Conservation (phyloP, 1,140 invertebrate genomes). For the Platyscapa corneri region DNA sequence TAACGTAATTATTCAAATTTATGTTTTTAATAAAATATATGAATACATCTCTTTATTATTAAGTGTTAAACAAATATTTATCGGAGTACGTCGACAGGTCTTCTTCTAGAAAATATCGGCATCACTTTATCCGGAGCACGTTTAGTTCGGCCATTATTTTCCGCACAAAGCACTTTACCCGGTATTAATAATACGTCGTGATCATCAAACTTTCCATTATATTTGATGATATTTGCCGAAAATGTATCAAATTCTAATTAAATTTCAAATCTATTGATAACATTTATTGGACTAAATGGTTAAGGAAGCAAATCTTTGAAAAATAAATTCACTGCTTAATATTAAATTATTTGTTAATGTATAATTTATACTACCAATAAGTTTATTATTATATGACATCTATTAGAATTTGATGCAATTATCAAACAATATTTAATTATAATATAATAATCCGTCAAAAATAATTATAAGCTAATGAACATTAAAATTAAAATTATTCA, state of each 20-base stretch:
- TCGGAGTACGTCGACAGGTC: background rate
- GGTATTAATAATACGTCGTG: constrained; percentile 9
- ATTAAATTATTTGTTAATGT: no score
- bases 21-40: background rate
- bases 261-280: background rate
- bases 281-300: background rate
- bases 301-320: background rate
- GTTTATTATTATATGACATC: background rate
- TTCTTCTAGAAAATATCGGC: background rate
- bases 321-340: background rate
- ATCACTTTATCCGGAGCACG: background rate
- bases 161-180: background rate
- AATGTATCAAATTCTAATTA: background rate
- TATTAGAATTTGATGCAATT: background rate
- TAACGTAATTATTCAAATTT: background rate
- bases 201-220: constrained; percentile 20
- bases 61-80: background rate
- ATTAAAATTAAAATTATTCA: background rate
- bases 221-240: background rate
- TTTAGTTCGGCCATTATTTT: background rate
- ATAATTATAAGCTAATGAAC: background rate
- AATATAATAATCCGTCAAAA: background rate
- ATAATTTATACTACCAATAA: background rate
- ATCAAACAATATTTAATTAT: background rate
- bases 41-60: background rate